phyloP scores from a whole-genome alignment of 2,797 vertebrate species.

The Gorsachius magnificus region DNA sequence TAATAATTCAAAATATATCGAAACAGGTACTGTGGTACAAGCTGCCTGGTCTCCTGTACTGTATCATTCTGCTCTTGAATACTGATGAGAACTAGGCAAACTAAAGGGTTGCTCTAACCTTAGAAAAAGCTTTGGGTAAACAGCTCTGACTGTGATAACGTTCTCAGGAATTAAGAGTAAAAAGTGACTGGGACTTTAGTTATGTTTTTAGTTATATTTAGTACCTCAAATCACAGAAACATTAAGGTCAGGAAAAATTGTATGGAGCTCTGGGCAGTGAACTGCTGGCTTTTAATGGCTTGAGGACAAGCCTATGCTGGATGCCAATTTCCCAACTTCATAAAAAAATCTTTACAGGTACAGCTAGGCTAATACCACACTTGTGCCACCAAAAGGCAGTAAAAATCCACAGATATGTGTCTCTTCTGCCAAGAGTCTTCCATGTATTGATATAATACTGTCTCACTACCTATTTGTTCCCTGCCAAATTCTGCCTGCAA shows the following conservation, averaged over 20 bases:
- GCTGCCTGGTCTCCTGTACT: background rate
- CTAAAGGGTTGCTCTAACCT: background rate
- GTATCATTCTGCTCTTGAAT: background rate
- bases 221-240: background rate
- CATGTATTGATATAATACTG: background rate
- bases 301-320: background rate
- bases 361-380: background rate
- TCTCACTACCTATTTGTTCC: background rate
- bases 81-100: background rate
- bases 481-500: background rate
- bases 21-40: background rate
- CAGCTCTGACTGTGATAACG: background rate
- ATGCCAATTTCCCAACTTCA: background rate
- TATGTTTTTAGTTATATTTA: background rate
- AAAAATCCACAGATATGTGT: background rate
- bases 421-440: background rate
- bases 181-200: background rate
- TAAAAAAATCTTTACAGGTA: background rate
- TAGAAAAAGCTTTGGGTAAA: background rate
- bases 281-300: background rate
- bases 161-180: background rate
- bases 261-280: background rate
- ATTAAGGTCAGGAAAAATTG: background rate
- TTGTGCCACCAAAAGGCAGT: background rate
- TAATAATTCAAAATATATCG: background rate